Evolutionary conservation across 2,113 vertebrate genomes (phyloP), one percentile per base, ranked within the genome.

Genomic region (Oreochromis niloticus): DNA sequence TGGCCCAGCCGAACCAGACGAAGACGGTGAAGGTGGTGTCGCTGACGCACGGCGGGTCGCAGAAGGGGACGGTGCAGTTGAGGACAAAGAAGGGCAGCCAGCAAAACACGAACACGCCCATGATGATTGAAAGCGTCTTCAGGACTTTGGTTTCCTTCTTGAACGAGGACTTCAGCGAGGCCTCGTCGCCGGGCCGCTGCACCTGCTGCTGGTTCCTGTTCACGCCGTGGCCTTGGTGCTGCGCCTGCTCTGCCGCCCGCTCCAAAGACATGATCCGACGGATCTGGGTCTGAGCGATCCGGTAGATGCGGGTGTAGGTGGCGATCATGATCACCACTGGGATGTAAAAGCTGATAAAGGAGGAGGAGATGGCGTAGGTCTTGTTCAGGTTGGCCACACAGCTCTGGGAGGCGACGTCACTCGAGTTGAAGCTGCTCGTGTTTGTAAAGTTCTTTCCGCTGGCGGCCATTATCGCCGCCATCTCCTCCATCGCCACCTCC

Each of bases 61-160:
- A 98, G 94, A 98, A 97, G 3, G 97, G 97, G 50, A 97, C 88
- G 48, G 97, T 93, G 71, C 97, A 97, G 92, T 97, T 98, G 41
- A 98, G 95, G 34, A 98, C 93, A 32, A 98, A 98, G 89, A 98
- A 98, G 0, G 97, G 97, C 75, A 97, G 90, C 97, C 97, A 97
- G 94, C 97, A 98, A 81, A 95, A 97, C 22, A 97, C 97, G 1
- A 98, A 98, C 48, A 97, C 97, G n/a, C 97, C 97, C 96, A 97
- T 95, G 82, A 97, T 97, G 89, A 98, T 94, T 4, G 97, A 97
- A 1, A 98, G 95, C 0, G 97, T 98, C 93, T 97, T 97, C 46
- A 98, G 95, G 52, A 97, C 97, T 92, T 97, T 97, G 91, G 97
- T 97, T 75, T 98, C 97, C 86, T 97, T 97, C 92, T 92, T 97